phyloP scores from a whole-genome alignment of 1,140 invertebrate genomes.

The Hycleus cichorii region DNA sequence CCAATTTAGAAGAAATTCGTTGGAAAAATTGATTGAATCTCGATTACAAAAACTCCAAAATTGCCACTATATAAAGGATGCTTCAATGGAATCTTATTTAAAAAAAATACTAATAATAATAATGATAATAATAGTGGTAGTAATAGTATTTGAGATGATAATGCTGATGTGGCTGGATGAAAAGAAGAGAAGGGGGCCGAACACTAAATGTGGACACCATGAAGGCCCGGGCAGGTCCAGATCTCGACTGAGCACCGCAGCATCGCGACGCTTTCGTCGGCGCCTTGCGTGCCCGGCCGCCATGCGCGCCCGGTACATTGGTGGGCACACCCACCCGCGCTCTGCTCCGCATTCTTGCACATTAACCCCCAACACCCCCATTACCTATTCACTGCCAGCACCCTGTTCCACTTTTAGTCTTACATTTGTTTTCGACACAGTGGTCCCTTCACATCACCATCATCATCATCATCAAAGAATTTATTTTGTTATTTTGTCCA shows the following conservation, averaged over 20 bases:
- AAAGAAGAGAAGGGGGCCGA: neutral
- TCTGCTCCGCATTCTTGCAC: slow-evolving; percentile 34
- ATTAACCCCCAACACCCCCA: slow-evolving; percentile 38
- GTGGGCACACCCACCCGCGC: slow-evolving; percentile 26
- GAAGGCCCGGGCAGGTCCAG: slow-evolving; percentile 34
- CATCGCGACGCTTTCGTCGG: slow-evolving; percentile 33
- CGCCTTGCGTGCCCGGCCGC: slow-evolving; percentile 30
- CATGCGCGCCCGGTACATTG: slow-evolving; percentile 20
- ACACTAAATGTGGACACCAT: slow-evolving; percentile 25
- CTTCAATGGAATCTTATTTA: too few relatives aligned
- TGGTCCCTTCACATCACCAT: too few relatives aligned
- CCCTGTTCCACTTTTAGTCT: slow-evolving; percentile 28
- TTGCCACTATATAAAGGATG: too few relatives aligned
- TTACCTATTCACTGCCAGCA: slow-evolving; percentile 31
- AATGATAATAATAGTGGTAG: neutral
- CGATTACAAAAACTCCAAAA: too few relatives aligned
- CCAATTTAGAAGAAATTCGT: too few relatives aligned
- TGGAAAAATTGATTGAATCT: too few relatives aligned
- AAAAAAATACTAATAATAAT: too few relatives aligned
- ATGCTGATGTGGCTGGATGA: neutral
- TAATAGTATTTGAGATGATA: neutral
- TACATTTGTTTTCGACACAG: slow-evolving; percentile 16
- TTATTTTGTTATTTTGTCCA: too few relatives aligned
- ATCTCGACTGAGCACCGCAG: slow-evolving; percentile 39
- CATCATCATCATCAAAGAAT: too few relatives aligned